phyloP scores from a whole-genome alignment of 1,140 invertebrate genomes.

The Diachasmimorpha longicaudata region DNA sequence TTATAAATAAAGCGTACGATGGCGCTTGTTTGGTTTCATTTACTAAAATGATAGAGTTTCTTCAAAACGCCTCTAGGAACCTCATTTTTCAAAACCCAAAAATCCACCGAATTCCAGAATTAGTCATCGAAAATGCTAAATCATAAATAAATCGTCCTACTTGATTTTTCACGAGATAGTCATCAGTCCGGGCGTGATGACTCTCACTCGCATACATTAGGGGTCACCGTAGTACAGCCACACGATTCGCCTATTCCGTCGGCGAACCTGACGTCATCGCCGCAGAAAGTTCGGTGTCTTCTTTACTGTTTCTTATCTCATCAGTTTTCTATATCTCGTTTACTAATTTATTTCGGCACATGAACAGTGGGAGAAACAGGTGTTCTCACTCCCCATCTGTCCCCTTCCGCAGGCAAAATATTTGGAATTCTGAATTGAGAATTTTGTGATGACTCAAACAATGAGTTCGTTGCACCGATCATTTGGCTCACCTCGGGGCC shows the following conservation, averaged over 20 bases:
- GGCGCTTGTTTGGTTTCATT: no score
- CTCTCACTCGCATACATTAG: neutral
- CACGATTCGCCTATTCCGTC: neutral
- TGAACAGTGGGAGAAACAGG: neutral
- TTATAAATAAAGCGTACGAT: no score
- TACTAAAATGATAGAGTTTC: no score
- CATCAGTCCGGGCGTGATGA: neutral
- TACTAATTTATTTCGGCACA: neutral
- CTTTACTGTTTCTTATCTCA: neutral
- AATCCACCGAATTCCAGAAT: no score
- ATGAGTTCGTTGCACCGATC: constrained; percentile 4
- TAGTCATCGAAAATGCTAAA: no score
- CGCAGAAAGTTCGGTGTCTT: constrained; percentile 6
- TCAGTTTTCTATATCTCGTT: constrained; percentile 2
- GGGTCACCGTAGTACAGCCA: neutral
- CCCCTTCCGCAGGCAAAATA: neutral
- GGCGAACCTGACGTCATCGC: neutral
- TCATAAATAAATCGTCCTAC: no score
- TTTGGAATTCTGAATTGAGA: neutral
- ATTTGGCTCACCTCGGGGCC: neutral
- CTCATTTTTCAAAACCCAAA: no score
- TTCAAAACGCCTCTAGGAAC: no score
- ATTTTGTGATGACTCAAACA: neutral
- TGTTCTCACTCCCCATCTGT: neutral
- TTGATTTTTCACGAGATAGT: no score